Percentiles rank a stretch among this genome's conserved stretches.
Evolutionary conservation across 2,888 invertebrate genomes (phyloP).

Genomic region (Ischnura elegans): DNA sequence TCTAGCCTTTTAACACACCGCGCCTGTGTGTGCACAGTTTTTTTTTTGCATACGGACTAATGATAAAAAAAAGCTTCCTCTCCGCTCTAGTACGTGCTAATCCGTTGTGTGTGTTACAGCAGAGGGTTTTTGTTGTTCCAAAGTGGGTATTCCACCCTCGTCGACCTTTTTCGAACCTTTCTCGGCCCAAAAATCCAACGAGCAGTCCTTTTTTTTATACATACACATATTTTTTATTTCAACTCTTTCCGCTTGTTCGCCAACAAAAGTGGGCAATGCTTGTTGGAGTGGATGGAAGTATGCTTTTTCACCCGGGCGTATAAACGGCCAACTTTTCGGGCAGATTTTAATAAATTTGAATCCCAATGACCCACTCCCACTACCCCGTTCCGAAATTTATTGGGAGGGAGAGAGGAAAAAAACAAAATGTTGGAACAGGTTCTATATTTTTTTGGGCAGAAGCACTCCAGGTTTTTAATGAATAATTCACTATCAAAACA

Average conservation of each 20-base stretch:
- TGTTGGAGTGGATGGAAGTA: background rate
- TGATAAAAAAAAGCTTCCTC: too few species aligned
- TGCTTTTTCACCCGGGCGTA: background rate
- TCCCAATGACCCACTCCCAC: slow-evolving; percentile 10
- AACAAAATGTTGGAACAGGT: too few species aligned
- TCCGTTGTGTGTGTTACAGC: too few species aligned
- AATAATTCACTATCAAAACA: background rate
- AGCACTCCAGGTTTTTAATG: background rate
- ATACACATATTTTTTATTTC: too few species aligned
- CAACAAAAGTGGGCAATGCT: background rate
- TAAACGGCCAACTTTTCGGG: background rate
- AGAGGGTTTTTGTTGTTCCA: too few species aligned
- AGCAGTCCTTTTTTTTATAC: background rate
- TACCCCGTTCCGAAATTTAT: background rate
- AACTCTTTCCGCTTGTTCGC: background rate
- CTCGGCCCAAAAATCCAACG: background rate
- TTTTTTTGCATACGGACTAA: too few species aligned
- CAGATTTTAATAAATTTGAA: slow-evolving; percentile 15
- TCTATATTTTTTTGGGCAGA: background rate
- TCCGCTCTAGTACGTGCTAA: too few species aligned
- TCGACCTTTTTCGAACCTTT: background rate
- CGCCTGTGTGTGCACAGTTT: too few species aligned
- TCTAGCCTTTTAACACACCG: too few species aligned
- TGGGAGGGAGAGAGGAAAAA: background rate
- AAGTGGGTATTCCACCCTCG: too few species aligned